A percentile compares a stretch with the other conserved stretches of the same genome.
phyloP scores from a whole-genome alignment of 1,140 invertebrate genomes.

The Nomia melanderi region DNA sequence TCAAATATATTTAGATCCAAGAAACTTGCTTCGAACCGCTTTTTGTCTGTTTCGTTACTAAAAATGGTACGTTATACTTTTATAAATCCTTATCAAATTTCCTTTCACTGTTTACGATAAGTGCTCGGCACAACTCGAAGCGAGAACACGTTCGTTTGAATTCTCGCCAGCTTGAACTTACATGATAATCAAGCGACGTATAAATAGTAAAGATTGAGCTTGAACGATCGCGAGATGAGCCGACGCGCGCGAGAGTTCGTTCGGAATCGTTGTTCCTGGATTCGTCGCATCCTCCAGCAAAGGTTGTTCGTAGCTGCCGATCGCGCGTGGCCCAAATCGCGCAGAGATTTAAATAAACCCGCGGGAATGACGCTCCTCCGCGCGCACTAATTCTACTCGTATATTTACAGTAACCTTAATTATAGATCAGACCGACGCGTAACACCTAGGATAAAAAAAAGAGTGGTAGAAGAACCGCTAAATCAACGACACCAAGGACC shows the following conservation, averaged over 20 bases:
- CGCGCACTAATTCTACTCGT: slow-evolving; percentile 4
- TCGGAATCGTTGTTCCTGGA: too few species aligned
- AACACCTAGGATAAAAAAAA: slow-evolving; percentile 14
- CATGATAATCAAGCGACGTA: background rate
- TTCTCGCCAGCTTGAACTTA: slow-evolving; percentile 6
- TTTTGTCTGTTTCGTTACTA: too few species aligned
- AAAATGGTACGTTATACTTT: too few species aligned
- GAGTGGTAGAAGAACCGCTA: slow-evolving; percentile 1
- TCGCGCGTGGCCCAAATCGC: background rate
- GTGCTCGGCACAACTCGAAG: too few species aligned
- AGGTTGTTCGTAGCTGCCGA: background rate
- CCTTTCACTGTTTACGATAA: too few species aligned
- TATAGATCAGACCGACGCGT: slow-evolving; percentile 19
- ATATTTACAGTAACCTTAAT: slow-evolving; percentile 53
- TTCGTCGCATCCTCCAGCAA: background rate
- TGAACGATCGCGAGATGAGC: background rate
- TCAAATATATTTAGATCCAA: too few species aligned
- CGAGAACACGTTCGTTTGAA: too few species aligned
- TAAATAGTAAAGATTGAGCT: slow-evolving; percentile 40
- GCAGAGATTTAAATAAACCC: slow-evolving; percentile 12
- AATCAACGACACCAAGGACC: slow-evolving; percentile 38
- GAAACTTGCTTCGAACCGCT: too few species aligned
- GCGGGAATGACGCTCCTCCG: background rate
- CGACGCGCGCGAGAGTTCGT: too few species aligned
- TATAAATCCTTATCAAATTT: too few species aligned